Evolutionary conservation across 2,113 vertebrate genomes (phyloP).

Genomic region (Rhabdomys dilectus): DNA sequence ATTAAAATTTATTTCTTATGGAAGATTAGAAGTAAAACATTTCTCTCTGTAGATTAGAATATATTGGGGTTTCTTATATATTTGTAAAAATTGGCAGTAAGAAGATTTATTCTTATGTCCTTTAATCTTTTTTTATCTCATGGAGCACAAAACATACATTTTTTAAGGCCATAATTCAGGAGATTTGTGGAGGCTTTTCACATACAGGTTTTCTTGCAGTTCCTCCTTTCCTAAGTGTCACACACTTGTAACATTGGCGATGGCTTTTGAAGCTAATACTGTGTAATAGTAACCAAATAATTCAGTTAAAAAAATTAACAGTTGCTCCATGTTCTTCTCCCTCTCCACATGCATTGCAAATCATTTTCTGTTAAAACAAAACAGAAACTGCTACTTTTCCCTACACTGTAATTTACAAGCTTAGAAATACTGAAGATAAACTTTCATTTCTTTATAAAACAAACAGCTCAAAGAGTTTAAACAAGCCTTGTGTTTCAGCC

Average conservation of each 20-base stretch:
- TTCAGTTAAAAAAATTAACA: background rate
- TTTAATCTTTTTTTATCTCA: constrained; percentile 69
- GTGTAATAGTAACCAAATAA: background rate
- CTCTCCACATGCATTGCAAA: background rate
- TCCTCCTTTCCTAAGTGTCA: background rate
- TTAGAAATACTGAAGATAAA: background rate
- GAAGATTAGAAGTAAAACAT: constrained; percentile 75
- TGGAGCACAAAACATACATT: constrained; percentile 58
- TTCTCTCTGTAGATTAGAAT: constrained; percentile 72
- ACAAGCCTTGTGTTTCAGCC: background rate
- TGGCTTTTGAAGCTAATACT: background rate
- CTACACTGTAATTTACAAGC: background rate
- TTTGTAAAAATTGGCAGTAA: constrained; percentile 71
- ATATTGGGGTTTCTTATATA: constrained; percentile 65
- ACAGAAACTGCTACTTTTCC: background rate
- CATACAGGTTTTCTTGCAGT: background rate
- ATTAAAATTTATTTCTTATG: constrained; percentile 78
- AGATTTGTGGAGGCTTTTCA: background rate
- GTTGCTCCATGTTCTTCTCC: background rate
- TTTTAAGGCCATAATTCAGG: constrained; percentile 36
- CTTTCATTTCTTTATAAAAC: background rate
- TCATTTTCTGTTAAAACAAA: background rate
- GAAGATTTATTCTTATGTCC: constrained; percentile 77
- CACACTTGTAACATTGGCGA: background rate
- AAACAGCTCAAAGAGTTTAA: background rate